Evolutionary conservation across 2,797 vertebrate genomes (phyloP).

Genomic region (Typhlichthys eigenmanni): DNA sequence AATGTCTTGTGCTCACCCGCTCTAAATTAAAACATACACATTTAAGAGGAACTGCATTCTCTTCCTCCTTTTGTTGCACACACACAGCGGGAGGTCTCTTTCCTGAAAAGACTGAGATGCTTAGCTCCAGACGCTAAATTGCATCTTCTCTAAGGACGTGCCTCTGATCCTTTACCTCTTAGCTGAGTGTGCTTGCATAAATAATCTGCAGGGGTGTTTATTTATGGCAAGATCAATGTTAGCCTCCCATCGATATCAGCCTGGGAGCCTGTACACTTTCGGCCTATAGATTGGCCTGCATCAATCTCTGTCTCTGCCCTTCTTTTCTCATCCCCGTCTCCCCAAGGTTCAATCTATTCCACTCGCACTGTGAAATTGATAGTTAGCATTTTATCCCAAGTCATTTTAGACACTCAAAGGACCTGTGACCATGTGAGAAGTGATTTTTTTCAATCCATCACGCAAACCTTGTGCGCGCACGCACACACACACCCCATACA

Average conservation of each 20-base stretch:
- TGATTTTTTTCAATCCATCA: not conserved
- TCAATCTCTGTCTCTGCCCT: slow-evolving; percentile 48
- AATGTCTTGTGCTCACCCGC: too few relatives aligned
- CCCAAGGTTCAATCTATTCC: slow-evolving; percentile 42
- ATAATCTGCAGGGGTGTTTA: slow-evolving; percentile 51
- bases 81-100: not conserved
- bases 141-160: slow-evolving; percentile 40
- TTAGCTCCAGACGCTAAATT: not conserved
- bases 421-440: slow-evolving; percentile 5
- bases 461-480: not conserved
- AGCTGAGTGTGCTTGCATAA: slow-evolving; percentile 54
- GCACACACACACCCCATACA: not conserved
- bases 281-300: slow-evolving; percentile 52
- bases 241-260: slow-evolving; percentile 61
- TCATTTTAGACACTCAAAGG: slow-evolving; percentile 24
- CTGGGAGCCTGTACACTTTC: slow-evolving; percentile 47
- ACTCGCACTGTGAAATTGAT: slow-evolving; percentile 39
- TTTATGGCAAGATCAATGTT: slow-evolving; percentile 62
- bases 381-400: slow-evolving; percentile 23
- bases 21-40: not conserved
- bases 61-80: not conserved
- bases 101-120: slow-evolving; percentile 9
- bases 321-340: slow-evolving; percentile 22
- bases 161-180: slow-evolving; percentile 34
- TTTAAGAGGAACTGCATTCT: not conserved